Percentiles rank a stretch among this genome's conserved stretches.
Conservation (phyloP, 2,797 vertebrate species). For the Danio tinwini region DNA sequence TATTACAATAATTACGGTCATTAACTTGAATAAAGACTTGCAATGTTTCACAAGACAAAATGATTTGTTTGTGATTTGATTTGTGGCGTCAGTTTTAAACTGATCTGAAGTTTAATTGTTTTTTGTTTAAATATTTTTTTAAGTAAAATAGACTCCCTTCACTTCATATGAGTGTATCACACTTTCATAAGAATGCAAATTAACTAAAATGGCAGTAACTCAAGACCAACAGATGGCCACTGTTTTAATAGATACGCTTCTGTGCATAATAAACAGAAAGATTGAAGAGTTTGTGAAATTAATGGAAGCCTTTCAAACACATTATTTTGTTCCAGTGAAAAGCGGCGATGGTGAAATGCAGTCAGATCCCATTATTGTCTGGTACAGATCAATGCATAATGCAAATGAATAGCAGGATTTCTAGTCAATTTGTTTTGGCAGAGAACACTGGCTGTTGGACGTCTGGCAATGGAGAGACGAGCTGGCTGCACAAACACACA, state of each 20-base stretch:
- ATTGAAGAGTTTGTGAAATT: constrained; percentile 7
- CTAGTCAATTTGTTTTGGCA: constrained; percentile 24
- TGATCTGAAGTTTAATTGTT: too few relatives aligned
- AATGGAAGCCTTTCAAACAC: constrained; percentile 14
- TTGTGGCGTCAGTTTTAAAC: background rate
- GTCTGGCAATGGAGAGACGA: background rate
- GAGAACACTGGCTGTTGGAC: background rate
- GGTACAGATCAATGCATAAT: constrained; percentile 21
- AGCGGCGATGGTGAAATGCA: constrained; percentile 1
- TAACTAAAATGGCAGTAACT: background rate
- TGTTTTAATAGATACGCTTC: constrained; percentile 2
- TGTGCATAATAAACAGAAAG: background rate
- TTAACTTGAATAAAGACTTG: background rate
- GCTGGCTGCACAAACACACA: background rate
- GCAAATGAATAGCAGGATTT: background rate
- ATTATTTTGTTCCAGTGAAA: constrained; percentile 5
- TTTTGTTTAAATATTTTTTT: too few relatives aligned
- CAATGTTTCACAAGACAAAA: background rate
- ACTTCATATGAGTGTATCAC: background rate
- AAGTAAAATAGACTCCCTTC: background rate
- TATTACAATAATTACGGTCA: background rate
- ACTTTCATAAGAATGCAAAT: background rate
- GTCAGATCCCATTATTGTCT: background rate
- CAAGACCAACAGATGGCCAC: constrained; percentile 16
- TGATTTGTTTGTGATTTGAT: background rate